Evolutionary conservation across 2,888 invertebrate species (phyloP), one percentile per base, ranked within the genome.

Genomic region (Lithophane semibrunnea): DNA sequence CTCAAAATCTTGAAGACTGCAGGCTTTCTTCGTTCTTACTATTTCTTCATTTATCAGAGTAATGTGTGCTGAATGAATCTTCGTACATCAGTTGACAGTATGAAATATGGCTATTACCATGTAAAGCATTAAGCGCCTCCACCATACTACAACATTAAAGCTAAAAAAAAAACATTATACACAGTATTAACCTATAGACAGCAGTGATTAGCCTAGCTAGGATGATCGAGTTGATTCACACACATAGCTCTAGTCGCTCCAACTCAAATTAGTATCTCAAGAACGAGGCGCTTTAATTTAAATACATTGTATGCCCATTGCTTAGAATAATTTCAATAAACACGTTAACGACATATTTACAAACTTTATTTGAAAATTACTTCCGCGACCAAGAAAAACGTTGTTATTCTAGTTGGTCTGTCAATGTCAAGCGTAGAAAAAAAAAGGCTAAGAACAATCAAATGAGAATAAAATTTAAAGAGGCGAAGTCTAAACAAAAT

Each of bases 1-100:
- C 92, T 94, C 89, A 80, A 71, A 69, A 78, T 82, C 78, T 66
- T 52, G 29, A 44, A 24, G 16, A 29, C 18, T 24, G 3, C 13
- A 68, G 12, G 18, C 0, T 37, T 42, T 47, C 65, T 61, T 58
- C 68, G 21, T 29, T 49, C 21, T 77, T 21, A 37, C 3, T 12
- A 2, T 56, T 69, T 52, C 42, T 52, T 58, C 54, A 44, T n/a
- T 5, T 37, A 9, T n/a, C 42, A n/a, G 67, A 18, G 24, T 10
- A 21, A 61, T 13, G 9, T 44, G 10, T 12, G 12, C 21, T 63
- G 16, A 37, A 63, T 63, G 5, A 54, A 65, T 79, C 9, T 65
- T 78, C 52, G 10, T 37, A 37, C 37, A 37, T 37, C 37, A 63
- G 61, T 21, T 12, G 21, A 29, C 47, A 47, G 21, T 56, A 16